Evolutionary conservation across 2,113 vertebrate genomes (phyloP).

Genomic region (Piprites chloris): DNA sequence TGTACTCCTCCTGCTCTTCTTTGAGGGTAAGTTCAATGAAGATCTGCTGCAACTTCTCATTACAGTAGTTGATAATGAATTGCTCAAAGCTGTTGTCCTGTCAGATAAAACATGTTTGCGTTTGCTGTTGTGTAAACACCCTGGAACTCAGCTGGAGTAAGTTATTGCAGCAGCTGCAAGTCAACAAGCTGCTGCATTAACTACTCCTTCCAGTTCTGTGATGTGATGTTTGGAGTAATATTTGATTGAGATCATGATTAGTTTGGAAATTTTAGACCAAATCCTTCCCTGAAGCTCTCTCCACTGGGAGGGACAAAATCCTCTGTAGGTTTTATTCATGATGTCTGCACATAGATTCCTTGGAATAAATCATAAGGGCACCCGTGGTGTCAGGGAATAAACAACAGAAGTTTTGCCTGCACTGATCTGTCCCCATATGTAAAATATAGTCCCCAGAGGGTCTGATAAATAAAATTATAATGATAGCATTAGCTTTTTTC

Average conservation of each 20-base stretch:
- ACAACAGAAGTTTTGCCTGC: background rate
- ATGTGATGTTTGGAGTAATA: background rate
- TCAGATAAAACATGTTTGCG: background rate
- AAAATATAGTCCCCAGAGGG: background rate
- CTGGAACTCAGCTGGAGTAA: background rate
- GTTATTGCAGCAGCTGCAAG: background rate
- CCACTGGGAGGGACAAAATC: background rate
- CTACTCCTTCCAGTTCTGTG: background rate
- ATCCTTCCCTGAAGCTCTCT: background rate
- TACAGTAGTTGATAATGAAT: conserved; percentile 99
- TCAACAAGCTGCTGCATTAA: background rate
- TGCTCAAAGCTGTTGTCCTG: conserved; percentile 99
- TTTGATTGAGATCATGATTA: background rate
- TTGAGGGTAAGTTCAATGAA: conserved; percentile 97
- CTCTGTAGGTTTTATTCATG: background rate
- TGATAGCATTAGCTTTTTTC: background rate
- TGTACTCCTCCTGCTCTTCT: conserved; percentile 96
- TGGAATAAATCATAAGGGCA: background rate
- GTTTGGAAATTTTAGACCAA: background rate
- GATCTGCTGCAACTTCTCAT: conserved; percentile 98
- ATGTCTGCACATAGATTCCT: background rate
- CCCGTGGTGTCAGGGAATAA: background rate
- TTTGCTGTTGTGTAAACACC: background rate
- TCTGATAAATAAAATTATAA: background rate
- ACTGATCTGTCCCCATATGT: background rate